phyloP scores from a whole-genome alignment of 2,113 vertebrate genomes.

The Craseonycteris thonglongyai region DNA sequence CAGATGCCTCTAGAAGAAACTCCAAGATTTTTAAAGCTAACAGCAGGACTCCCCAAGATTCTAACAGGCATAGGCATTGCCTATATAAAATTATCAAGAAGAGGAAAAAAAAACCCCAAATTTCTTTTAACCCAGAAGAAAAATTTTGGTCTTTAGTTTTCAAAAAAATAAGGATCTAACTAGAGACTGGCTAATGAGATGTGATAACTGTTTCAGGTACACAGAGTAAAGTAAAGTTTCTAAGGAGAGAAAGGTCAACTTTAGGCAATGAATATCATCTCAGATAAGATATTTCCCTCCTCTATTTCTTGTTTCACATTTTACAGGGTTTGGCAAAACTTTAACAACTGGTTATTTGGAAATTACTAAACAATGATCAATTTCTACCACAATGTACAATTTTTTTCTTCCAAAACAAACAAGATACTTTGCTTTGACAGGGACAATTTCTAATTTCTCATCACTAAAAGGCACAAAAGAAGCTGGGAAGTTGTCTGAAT shows the following conservation, averaged over 20 bases:
- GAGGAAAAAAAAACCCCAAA: background rate
- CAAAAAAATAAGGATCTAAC: background rate
- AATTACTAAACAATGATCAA: slow-evolving; percentile 23
- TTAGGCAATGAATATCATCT: background rate
- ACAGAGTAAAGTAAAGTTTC: background rate
- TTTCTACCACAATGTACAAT: background rate
- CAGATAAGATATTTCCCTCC: background rate
- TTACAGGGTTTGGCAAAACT: background rate
- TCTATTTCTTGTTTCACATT: background rate
- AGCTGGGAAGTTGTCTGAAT: background rate
- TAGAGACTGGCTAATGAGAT: background rate
- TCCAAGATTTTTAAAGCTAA: background rate
- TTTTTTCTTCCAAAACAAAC: slow-evolving; percentile 18
- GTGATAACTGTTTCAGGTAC: background rate
- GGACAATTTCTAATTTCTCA: background rate
- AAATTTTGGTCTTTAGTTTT: background rate
- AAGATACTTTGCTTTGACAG: background rate
- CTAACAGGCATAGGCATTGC: background rate
- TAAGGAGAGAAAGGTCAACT: background rate
- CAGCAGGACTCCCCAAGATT: background rate
- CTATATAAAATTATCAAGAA: background rate
- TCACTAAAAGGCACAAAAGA: background rate
- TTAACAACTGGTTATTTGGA: background rate
- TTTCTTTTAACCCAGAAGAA: background rate
- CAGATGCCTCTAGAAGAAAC: background rate